These are phyloP conservation scores for Drosophila oshimai DNA, from an alignment of 1,140 invertebrate genomes.

Conservation along the genomic window DNA sequence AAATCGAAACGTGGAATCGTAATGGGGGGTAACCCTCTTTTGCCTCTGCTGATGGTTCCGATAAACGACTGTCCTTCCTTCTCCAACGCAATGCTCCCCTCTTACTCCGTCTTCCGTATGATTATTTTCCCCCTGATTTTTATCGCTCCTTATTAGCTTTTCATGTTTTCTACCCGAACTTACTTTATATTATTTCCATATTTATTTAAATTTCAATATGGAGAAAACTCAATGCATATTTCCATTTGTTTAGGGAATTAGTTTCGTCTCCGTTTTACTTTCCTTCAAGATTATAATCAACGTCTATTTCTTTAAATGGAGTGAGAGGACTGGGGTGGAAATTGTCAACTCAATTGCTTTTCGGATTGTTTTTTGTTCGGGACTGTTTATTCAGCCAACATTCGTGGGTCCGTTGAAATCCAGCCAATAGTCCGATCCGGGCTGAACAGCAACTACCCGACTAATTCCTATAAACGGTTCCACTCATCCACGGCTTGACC, in stretches of 20 bases:
- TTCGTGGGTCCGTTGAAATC: slow-evolving; percentile 13
- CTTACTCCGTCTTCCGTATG: slow-evolving; percentile 23
- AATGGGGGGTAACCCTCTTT: slow-evolving; percentile 17
- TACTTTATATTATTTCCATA: slow-evolving; percentile 44
- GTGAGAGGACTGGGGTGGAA: slow-evolving; percentile 24
- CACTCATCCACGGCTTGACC: slow-evolving; percentile 65
- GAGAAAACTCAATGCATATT: slow-evolving; percentile 60
- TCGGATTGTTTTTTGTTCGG: slow-evolving; percentile 4
- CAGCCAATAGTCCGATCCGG: slow-evolving; percentile 24
- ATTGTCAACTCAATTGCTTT: slow-evolving; percentile 27
- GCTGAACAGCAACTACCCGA: slow-evolving; percentile 51
- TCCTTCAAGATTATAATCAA: slow-evolving; percentile 54
- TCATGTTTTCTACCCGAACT: slow-evolving; percentile 33
- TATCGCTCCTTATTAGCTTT: slow-evolving; percentile 53
- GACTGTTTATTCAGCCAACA: slow-evolving; percentile 69
- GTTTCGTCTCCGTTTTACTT: slow-evolving; percentile 23
- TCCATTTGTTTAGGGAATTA: slow-evolving; percentile 69
- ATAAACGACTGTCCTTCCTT: neutral
- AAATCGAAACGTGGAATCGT: slow-evolving; percentile 13
- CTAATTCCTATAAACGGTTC: slow-evolving; percentile 68
- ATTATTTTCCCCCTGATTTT: slow-evolving; percentile 60
- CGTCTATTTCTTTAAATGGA: slow-evolving; percentile 45
- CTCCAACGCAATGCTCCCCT: neutral
- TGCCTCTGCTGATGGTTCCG: slow-evolving; percentile 4
- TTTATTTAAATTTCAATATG: slow-evolving; percentile 70